These are phyloP conservation scores for Limnephilus marmoratus DNA, from an alignment of 2,888 invertebrate species.

Conservation along the genomic window DNA sequence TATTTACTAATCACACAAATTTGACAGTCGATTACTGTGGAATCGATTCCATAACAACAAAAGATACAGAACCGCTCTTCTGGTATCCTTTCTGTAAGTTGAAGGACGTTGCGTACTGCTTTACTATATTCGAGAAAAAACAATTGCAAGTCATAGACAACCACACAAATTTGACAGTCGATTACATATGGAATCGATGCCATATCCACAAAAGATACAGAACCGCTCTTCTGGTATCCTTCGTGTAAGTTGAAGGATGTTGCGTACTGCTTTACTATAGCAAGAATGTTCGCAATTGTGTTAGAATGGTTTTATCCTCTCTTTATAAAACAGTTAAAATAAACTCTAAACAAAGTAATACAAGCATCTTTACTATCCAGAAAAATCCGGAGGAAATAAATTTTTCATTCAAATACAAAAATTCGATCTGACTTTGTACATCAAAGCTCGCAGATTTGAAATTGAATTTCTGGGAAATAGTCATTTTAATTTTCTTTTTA, in stretches of 20 bases:
- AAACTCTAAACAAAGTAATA: too few species aligned
- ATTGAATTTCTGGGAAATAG: background rate
- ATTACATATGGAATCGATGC: too few species aligned
- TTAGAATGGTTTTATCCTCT: background rate
- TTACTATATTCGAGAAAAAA: too few species aligned
- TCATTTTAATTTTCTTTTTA: background rate
- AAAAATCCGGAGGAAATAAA: background rate
- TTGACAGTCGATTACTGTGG: too few species aligned
- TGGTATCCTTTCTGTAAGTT: background rate
- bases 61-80: too few species aligned
- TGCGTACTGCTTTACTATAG: background rate
- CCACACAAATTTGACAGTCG: too few species aligned
- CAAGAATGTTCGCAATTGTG: background rate
- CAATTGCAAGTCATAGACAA: too few species aligned
- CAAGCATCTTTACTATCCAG: too few species aligned
- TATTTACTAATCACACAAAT: too few species aligned
- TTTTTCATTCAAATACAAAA: background rate
- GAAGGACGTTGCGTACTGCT: background rate
- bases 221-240: background rate
- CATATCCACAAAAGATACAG: too few species aligned
- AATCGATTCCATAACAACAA: too few species aligned
- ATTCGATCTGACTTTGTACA: background rate
- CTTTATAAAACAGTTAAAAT: too few species aligned
- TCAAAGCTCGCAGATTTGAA: background rate
- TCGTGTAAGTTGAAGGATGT: background rate